Base-by-base conservation (phyloP, 1,140 invertebrate genomes). In the Ceratina calcarata region DNA sequence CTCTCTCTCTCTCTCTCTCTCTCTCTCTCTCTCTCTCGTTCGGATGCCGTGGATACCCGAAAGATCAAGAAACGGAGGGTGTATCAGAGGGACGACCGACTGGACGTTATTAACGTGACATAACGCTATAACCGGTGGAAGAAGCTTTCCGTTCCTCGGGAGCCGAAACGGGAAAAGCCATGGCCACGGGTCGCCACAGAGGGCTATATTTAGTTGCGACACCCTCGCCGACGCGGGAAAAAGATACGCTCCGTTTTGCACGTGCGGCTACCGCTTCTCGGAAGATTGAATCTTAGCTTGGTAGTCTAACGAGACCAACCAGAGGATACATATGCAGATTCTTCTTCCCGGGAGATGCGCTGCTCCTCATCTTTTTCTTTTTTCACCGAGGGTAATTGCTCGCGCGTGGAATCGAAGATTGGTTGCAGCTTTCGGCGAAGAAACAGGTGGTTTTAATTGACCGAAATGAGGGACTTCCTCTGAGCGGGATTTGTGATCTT, bases 31-130 rank as follows among this genome's bases (percentile, higher is more conserved):
- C 27, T 32, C 27, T 32, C 27, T 32, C 27, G 27, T 22, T 16
- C 75, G 83, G 62, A 88, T 88, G 55, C 86, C 86, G 73, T 24
- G 78, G 86, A 87, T 87, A 81, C 65, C 70, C 75, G 70, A 80
- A 77, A 87, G 86, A 87, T 87, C 86, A 85, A 87, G 86, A 87
- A 76, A 81, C 78, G 55, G 60, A 51, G 58, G 60, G 55, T 0
- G 3, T 45, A 45, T 0, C 49, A 60, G 53, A 37, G 24, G 72
- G 37, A 45, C 2, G 37, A 10, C 37, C 37, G 37, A 70, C 78
- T 80, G 79, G 81, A 88, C 81, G 87, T 88, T 89, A 89, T 89
- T 88, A 89, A 89, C 87, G 86, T 89, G 87, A 89, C 87, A 89
- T 89, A 88, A 89, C 37, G 85, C 83, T 82, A 84, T 84, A 86